Base-by-base conservation (phyloP, 1,140 invertebrate species). In the Metaphire vulgaris region DNA sequence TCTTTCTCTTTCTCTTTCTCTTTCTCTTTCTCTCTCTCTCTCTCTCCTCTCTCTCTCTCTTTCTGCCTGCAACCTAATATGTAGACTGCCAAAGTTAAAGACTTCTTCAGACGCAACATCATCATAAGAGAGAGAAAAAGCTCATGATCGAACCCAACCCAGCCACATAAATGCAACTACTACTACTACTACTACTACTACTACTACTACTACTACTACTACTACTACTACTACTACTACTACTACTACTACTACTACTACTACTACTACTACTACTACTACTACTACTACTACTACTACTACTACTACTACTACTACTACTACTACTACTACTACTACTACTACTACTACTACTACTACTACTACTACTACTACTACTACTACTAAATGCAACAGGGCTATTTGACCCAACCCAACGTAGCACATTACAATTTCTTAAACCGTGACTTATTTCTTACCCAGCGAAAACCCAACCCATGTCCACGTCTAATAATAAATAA, bases 181-280 rank as follows among this genome's bases (percentile, higher is more conserved):
- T 65, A 65, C 56, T 65, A 65, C 56, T 65, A 65, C 56, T 65
- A 65, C 56, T 65, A 65, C 56, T 26, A 65, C 56, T 65, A 65
- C 56, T 65, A 65, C 56, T 65, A 65, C 56, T 65, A 65, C 56
- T 65, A 65, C 56, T 65, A 65, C 56, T 65, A 65, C 56, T 65
- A 65, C 56, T 65, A 65, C 56, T 65, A 65, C 56, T 65, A 65
- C 56, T 65, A 65, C 56, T 15, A 65, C 56, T 65, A 65, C 56
- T 65, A 65, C 56, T 65, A 65, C 56, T 65, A 65, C 56, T 65
- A 65, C 56, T 65, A 65, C 56, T 65, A 65, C 56, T 65, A 65
- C 56, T 65, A 26, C 56, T 65, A 26, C 56, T 65, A 26, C 56
- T 65, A 26, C 56, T 65, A 65, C 26, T 65, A 65, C 56, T 65